Evolutionary conservation across 2,113 vertebrate genomes (phyloP).

Genomic region (Anguilla rostrata): DNA sequence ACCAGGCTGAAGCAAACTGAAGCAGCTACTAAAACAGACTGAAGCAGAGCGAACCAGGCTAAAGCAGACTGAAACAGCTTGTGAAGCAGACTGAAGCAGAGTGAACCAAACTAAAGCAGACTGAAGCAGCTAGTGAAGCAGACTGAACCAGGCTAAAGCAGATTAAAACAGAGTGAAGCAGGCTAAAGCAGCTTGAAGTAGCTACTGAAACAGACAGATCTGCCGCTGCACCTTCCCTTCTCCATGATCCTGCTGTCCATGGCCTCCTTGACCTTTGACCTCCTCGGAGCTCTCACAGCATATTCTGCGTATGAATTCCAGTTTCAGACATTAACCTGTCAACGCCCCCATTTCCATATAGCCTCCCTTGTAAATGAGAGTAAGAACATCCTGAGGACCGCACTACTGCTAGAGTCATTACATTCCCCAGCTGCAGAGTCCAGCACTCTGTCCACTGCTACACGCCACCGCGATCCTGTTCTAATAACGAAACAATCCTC

Average conservation of each 20-base stretch:
- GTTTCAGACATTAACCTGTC: too few relatives aligned
- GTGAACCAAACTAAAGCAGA: background rate
- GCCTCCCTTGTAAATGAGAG: too few relatives aligned
- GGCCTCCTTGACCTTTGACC: too few relatives aligned
- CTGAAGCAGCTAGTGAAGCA: background rate
- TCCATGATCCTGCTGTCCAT: too few relatives aligned
- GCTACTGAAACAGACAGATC: too few relatives aligned
- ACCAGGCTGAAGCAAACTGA: background rate
- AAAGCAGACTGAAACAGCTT: background rate
- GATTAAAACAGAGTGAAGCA: background rate
- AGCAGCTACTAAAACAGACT: background rate
- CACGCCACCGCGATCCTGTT: background rate
- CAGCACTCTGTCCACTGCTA: background rate
- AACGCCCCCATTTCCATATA: too few relatives aligned
- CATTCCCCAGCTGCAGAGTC: background rate
- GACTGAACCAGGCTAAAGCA: background rate
- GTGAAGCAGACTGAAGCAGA: background rate
- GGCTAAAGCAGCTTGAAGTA: background rate
- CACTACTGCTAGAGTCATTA: background rate
- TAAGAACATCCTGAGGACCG: too few relatives aligned
- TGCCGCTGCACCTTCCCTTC: too few relatives aligned
- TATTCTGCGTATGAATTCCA: too few relatives aligned
- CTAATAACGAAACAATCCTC: conserved; percentile 6
- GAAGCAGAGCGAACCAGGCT: background rate
- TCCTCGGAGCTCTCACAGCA: too few relatives aligned